Conservation (phyloP, 2,113 vertebrate genomes). For the Macquaria australasica region DNA sequence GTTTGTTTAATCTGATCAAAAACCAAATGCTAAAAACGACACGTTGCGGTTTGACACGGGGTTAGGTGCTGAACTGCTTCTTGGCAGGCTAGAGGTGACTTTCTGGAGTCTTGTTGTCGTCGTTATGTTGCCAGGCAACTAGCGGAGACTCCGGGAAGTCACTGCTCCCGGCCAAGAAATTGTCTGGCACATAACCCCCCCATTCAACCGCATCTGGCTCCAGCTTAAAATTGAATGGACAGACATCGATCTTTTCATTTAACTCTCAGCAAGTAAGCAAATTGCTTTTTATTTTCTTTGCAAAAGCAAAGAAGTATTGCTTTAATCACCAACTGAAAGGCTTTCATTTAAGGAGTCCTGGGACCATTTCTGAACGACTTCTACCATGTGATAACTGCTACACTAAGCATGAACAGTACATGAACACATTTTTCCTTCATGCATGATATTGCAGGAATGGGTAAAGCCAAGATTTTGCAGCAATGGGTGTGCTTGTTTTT, state of each 20-base stretch:
- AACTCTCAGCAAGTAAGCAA: slow-evolving; percentile 11
- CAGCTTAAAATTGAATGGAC: slow-evolving; percentile 9
- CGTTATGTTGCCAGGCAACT: slow-evolving; percentile 31
- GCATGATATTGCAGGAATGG: neutral
- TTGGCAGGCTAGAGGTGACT: slow-evolving; percentile 27
- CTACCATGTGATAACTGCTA: neutral
- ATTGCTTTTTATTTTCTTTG: neutral
- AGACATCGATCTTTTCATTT: slow-evolving; percentile 21
- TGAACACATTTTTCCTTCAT: neutral
- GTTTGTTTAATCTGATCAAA: neutral
- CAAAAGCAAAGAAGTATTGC: neutral
- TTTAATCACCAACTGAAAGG: neutral
- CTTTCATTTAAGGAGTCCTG: neutral
- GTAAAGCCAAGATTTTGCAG: neutral
- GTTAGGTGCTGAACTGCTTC: slow-evolving; percentile 11
- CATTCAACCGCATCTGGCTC: slow-evolving; percentile 15
- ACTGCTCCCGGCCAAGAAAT: slow-evolving; percentile 33
- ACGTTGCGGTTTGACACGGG: neutral
- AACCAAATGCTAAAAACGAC: neutral
- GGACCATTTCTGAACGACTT: neutral
- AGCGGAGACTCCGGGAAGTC: slow-evolving; percentile 21
- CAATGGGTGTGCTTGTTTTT: slow-evolving; percentile 1
- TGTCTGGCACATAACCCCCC: slow-evolving; percentile 6
- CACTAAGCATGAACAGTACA: neutral
- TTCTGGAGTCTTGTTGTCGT: slow-evolving; percentile 25